phyloP scores from a whole-genome alignment of 1,140 invertebrate species.

The Dufourea novaeangliae region DNA sequence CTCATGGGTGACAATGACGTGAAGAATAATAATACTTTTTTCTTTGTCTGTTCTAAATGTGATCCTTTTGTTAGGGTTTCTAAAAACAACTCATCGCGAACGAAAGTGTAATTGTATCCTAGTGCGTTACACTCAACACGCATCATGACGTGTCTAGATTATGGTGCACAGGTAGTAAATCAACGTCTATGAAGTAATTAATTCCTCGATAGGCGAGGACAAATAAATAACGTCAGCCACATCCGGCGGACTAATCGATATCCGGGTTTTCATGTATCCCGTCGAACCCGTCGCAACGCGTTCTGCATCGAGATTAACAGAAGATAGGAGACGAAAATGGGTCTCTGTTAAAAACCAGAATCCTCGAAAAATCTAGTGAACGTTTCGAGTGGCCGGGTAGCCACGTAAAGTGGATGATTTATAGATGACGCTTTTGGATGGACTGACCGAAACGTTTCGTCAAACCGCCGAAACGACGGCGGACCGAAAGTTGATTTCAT shows the following conservation, averaged over 20 bases:
- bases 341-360: neutral
- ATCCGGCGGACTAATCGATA: constrained; percentile 56
- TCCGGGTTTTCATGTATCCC: neutral
- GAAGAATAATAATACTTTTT: too few relatives aligned
- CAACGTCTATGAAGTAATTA: constrained; percentile 49
- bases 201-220: constrained; percentile 32
- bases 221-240: constrained; percentile 59
- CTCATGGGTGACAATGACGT: too few relatives aligned
- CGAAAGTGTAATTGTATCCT: neutral
- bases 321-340: neutral
- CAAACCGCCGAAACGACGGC: neutral
- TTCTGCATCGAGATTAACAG: constrained; percentile 1
- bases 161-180: constrained; percentile 35
- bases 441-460: too few relatives aligned
- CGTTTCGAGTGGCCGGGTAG: neutral
- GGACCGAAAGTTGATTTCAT: neutral
- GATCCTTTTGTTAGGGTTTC: too few relatives aligned
- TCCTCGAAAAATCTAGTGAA: neutral
- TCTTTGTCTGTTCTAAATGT: too few relatives aligned
- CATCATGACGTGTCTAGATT: neutral
- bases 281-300: neutral
- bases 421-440: neutral
- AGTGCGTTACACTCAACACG: neutral
- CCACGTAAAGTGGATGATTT: neutral
- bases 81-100: neutral